phyloP scores from a whole-genome alignment of 2,888 invertebrate species.

The Callyntrura guangdongensis region DNA sequence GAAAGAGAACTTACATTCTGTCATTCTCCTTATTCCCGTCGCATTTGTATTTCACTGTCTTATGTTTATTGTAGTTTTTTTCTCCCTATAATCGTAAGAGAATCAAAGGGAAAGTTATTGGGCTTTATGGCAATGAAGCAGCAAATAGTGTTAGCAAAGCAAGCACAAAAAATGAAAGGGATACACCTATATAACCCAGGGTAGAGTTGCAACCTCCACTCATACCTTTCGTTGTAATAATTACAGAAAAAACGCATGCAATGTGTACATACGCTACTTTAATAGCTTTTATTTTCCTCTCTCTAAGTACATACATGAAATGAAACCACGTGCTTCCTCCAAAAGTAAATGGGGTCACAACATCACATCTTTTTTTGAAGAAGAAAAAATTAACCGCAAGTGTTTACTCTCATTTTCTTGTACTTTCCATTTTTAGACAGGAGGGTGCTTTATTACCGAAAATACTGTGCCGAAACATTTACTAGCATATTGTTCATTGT shows the following conservation, averaged over 20 bases:
- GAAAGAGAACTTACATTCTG: constrained; percentile 69
- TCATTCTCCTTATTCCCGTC: too few species aligned
- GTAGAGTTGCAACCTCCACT: too few species aligned
- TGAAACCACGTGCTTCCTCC: constrained; percentile 67
- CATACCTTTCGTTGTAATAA: background rate
- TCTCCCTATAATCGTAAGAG: constrained; percentile 32
- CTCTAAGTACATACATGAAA: too few species aligned
- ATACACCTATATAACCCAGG: too few species aligned
- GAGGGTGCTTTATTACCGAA: background rate
- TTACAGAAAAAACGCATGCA: constrained; percentile 33
- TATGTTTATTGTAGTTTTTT: constrained; percentile 56
- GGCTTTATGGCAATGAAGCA: constrained; percentile 22
- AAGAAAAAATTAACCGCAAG: constrained; percentile 60
- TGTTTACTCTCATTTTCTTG: constrained; percentile 39
- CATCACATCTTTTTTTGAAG: background rate
- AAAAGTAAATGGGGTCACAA: constrained; percentile 49
- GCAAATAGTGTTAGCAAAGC: background rate
- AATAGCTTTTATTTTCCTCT: too few species aligned
- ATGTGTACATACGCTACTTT: too few species aligned
- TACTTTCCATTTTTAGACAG: too few species aligned
- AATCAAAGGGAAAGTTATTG: constrained; percentile 74
- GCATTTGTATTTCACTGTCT: constrained; percentile 7
- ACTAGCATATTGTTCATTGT: background rate
- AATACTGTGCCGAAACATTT: background rate
- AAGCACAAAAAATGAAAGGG: too few species aligned